Percentiles rank a stretch among this genome's conserved stretches.
Evolutionary conservation across 2,797 vertebrate species (phyloP).

Genomic region (Anisognathus igniventris): DNA sequence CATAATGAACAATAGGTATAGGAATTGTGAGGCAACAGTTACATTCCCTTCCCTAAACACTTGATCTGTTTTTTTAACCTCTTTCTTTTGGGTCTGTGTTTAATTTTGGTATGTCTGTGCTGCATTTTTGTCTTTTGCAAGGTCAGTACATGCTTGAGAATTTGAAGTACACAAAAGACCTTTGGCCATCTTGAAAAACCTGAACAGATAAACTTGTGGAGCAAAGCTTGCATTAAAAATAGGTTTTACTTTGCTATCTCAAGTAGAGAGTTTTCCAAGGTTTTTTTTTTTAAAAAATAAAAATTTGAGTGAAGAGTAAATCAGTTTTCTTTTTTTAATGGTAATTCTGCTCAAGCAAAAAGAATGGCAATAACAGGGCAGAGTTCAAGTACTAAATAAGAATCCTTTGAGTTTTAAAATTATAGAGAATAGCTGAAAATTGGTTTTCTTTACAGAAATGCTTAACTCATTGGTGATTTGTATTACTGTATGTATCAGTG

Average conservation of each 20-base stretch:
- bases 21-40: neutral
- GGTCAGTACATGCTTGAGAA: neutral
- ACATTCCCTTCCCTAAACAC: neutral
- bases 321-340: neutral
- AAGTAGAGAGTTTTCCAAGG: neutral
- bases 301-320: neutral
- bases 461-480: neutral
- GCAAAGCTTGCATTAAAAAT: neutral
- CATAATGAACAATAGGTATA: neutral
- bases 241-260: neutral
- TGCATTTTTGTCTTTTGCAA: neutral
- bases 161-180: neutral
- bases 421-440: neutral
- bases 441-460: neutral
- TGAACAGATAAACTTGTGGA: neutral
- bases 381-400: neutral
- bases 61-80: neutral
- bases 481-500: neutral
- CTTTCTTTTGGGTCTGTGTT: neutral
- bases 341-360: conserved; percentile 3
- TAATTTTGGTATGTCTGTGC: neutral
- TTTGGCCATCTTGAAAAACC: neutral
- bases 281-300: neutral
- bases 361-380: neutral
- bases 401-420: neutral